These are phyloP conservation scores for Gallinago undulata DNA, from an alignment of 2,113 vertebrate species.

Conservation along the genomic window DNA sequence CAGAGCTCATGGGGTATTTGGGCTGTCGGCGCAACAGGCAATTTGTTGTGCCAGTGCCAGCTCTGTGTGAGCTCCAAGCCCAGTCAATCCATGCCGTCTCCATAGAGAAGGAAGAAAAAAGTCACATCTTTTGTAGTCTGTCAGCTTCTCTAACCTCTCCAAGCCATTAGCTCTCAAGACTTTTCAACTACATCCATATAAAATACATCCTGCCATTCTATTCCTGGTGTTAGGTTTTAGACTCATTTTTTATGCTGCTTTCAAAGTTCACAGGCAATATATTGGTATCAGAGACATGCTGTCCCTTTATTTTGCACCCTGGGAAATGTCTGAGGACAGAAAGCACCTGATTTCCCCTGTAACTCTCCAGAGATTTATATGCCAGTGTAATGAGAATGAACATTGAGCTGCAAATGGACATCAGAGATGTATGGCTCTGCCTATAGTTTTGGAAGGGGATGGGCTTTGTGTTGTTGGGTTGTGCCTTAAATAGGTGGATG, in stretches of 20 bases:
- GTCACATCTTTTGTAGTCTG: not conserved
- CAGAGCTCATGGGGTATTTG: not conserved
- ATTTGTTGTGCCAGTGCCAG: not conserved
- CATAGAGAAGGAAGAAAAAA: not conserved
- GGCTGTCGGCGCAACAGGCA: not conserved
- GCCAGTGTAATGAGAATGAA: not conserved
- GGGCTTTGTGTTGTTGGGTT: not conserved
- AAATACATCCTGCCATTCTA: not conserved
- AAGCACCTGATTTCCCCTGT: not conserved
- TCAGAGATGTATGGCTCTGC: not conserved
- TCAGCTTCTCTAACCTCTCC: not conserved
- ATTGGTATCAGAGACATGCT: not conserved
- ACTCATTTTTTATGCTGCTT: slow-evolving; percentile 3
- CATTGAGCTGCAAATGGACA: not conserved
- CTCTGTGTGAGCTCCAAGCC: not conserved
- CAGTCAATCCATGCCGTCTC: not conserved
- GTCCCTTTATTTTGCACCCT: not conserved
- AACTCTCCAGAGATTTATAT: slow-evolving; percentile 5
- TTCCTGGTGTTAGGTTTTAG: not conserved
- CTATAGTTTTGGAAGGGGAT: not conserved
- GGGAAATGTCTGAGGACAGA: slow-evolving; percentile 1
- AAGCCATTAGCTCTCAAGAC: not conserved
- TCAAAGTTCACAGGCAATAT: not conserved
- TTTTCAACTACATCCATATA: not conserved
- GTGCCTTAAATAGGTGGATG: not conserved